phyloP scores from a whole-genome alignment of 2,888 invertebrate genomes.

The Caenorhabditis plicata region DNA sequence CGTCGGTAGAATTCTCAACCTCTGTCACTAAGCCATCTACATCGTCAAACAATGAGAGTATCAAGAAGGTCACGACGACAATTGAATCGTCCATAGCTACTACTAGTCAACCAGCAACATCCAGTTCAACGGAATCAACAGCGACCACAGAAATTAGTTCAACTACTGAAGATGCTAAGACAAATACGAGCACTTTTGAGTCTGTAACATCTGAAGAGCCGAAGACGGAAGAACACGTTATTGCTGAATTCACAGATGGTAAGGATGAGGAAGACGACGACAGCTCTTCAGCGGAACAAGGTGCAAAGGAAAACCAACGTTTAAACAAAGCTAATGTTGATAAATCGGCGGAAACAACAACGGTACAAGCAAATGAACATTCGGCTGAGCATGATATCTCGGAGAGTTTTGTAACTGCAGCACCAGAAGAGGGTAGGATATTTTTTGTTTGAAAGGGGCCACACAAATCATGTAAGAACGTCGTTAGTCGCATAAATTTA shows the following conservation, averaged over 20 bases:
- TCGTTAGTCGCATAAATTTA: too few relatives aligned
- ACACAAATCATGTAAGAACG: too few relatives aligned
- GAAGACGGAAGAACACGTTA: too few relatives aligned
- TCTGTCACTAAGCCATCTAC: not conserved
- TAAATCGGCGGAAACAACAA: not conserved
- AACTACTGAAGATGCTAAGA: not conserved
- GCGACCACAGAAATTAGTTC: not conserved
- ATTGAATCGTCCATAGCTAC: not conserved
- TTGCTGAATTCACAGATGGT: too few relatives aligned
- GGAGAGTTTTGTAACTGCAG: slow-evolving; percentile 16
- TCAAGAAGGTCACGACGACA: not conserved
- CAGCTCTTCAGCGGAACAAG: too few relatives aligned
- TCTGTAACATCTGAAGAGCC: too few relatives aligned
- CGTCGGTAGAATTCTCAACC: not conserved
- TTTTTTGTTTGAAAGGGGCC: too few relatives aligned
- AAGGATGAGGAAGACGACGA: too few relatives aligned
- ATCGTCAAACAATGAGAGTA: too few relatives aligned
- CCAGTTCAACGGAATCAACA: not conserved
- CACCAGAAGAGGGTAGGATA: slow-evolving; percentile 16
- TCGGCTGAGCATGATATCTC: not conserved
- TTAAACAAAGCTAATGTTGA: too few relatives aligned
- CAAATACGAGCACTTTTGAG: too few relatives aligned
- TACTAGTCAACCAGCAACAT: not conserved
- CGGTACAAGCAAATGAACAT: not conserved
- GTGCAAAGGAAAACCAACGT: too few relatives aligned